Evolutionary conservation across 2,113 vertebrate species (phyloP), one percentile per base, ranked within the genome.

Genomic region (Phrynosoma platyrhinos): DNA sequence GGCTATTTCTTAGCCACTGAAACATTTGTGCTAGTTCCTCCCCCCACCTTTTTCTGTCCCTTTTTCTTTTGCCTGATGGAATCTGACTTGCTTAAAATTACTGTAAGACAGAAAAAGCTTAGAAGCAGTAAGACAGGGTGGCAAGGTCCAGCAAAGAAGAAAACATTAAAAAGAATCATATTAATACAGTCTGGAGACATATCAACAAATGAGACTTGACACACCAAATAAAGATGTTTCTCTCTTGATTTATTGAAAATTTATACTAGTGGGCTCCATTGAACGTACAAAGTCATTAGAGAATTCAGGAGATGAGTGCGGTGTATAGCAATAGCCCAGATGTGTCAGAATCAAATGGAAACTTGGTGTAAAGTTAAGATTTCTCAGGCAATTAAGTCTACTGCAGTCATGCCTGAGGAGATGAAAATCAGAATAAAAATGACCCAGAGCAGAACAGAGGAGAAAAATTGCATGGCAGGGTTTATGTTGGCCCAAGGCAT

Each of bases 21-120:
- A 86, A 53, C 42, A 74, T 78, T 77, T 86, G 25, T 53, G 42
- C 20, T 18, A 32, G 42, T 23, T 52, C 30, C 27, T 47, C 55
- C 47, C n/a, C 83, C 55, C 30, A 5, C 12, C 27, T 47, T 71
- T 20, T 13, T 10, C 27, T 9, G 30, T 21, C 20, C 20, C 27
- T 71, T 69, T 71, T 71, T 30, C n/a, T 23, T 71, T 27, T 71
- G 40, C 47, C 47, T 32, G 42, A 86, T 80, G n/a, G 64, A 79
- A 71, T 86, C 52, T 55, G 77, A 86, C 78, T 79, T 55, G 42
- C 66, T 79, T 21, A 52, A 79, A 86, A 71, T 86, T 80, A 79
- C 21, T 23, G 4, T 69, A 79, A 55, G 64, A 47, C 64, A 86
- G 21, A 79, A 86, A 86, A 80, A 79, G 64, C 30, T 71, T 71